Evolutionary conservation across 2,888 invertebrate species (phyloP).

Genomic region (Conus canariensis): DNA sequence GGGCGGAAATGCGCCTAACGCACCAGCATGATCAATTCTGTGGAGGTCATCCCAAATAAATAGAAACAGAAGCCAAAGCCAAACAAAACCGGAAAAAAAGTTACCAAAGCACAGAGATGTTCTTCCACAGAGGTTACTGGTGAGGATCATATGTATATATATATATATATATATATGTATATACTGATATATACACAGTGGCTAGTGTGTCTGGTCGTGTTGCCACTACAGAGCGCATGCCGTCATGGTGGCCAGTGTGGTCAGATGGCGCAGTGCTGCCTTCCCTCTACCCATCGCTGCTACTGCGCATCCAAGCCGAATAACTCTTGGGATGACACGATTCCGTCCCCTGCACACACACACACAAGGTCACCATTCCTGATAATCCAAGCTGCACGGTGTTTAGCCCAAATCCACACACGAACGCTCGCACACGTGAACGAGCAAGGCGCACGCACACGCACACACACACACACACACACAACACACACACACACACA

Average conservation of each 20-base stretch:
- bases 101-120: background rate
- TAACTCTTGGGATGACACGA: constrained; percentile 22
- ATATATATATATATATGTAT: no score
- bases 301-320: constrained; percentile 37
- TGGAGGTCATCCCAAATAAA: no score
- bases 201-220: no score
- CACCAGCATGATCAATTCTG: no score
- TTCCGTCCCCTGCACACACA: constrained; percentile 11
- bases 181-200: no score
- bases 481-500: background rate
- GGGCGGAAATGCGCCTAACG: no score
- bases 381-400: no score
- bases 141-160: no score
- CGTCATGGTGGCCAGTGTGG: background rate
- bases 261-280: constrained; percentile 33
- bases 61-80: no score
- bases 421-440: background rate
- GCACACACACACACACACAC: background rate
- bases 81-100: background rate
- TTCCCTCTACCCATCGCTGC: background rate
- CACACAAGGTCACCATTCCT: background rate
- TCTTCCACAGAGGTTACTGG: background rate
- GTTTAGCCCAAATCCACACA: background rate
- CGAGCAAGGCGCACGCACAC: background rate
- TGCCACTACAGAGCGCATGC: no score